Percentiles rank a stretch among this genome's conserved stretches.
phyloP scores from a whole-genome alignment of 2,888 invertebrate species.

The Diabrotica balteata region DNA sequence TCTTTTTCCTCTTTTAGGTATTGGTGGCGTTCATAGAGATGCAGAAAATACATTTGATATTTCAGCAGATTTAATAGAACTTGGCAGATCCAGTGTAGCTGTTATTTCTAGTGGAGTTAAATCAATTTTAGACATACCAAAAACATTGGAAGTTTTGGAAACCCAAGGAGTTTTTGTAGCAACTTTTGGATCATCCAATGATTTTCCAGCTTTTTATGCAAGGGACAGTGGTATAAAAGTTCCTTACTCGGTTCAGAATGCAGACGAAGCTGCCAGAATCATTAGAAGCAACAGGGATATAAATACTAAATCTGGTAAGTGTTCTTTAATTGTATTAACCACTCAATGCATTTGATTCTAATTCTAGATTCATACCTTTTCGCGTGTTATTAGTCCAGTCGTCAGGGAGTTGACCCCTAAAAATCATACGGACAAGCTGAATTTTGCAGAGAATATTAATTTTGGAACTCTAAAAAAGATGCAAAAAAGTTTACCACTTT shows the following conservation, averaged over 20 bases:
- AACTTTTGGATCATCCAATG: constrained; percentile 70
- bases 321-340: too few species aligned
- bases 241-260: constrained; percentile 71
- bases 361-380: too few species aligned
- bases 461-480: too few species aligned
- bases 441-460: too few species aligned
- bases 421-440: too few species aligned
- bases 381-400: too few species aligned
- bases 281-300: constrained; percentile 65
- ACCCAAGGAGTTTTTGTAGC: constrained; percentile 94
- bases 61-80: constrained; percentile 92
- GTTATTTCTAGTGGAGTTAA: constrained; percentile 97
- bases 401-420: too few species aligned
- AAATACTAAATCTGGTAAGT: constrained; percentile 68
- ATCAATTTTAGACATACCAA: constrained; percentile 94
- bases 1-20: constrained; percentile 56
- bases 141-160: constrained; percentile 94
- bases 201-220: constrained; percentile 96
- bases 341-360: too few species aligned
- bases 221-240: constrained; percentile 74
- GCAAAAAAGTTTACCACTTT: too few species aligned
- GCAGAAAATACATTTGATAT: constrained; percentile 89
- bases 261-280: constrained; percentile 76
- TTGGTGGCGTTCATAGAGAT: constrained; percentile 94
- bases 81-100: constrained; percentile 84